These are phyloP conservation scores for Anas capensis DNA, from an alignment of 2,797 vertebrate species.

Conservation along the genomic window DNA sequence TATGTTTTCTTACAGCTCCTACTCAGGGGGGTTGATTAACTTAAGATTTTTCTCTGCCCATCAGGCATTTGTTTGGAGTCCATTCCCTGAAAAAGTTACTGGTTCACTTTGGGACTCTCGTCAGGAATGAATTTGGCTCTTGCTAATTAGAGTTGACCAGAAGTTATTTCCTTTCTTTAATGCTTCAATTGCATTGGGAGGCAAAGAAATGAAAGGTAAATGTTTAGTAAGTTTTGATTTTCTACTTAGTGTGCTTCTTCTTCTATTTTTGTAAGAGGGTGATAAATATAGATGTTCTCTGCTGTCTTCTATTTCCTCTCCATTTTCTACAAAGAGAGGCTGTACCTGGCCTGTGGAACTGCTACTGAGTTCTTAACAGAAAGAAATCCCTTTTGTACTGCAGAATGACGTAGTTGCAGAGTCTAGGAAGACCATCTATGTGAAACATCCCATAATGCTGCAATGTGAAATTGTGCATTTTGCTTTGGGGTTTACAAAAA, in stretches of 20 bases:
- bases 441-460: too few relatives aligned
- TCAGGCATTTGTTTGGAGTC: not conserved
- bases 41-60: not conserved
- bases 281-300: not conserved
- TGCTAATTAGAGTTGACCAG: not conserved
- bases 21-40: not conserved
- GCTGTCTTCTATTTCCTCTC: not conserved
- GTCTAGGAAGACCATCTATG: not conserved
- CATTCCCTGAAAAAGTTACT: not conserved
- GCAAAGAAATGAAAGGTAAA: not conserved
- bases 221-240: not conserved
- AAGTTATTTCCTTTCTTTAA: not conserved
- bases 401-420: not conserved
- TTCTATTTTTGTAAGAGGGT: not conserved
- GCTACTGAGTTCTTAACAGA: not conserved
- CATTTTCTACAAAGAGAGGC: not conserved
- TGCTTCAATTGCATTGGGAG: not conserved
- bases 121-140: not conserved
- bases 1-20: not conserved
- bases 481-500: not conserved
- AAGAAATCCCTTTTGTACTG: not conserved
- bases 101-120: not conserved
- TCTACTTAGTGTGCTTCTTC: not conserved
- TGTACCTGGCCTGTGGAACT: not conserved
- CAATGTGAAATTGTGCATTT: not conserved